Evolutionary conservation across 2,797 vertebrate species (phyloP).

Genomic region (Chelon auratus): DNA sequence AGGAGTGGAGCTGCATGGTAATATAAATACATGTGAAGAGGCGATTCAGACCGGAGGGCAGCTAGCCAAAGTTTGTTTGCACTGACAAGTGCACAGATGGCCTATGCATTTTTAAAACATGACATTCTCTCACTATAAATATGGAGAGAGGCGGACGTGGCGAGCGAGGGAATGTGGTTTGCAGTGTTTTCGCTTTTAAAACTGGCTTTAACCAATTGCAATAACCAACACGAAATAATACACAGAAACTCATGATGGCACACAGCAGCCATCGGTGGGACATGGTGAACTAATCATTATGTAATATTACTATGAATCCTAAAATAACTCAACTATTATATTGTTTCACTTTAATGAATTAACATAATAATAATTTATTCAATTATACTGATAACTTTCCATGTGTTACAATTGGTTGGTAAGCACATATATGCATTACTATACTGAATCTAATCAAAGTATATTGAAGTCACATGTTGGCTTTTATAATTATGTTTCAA

Average conservation of each 20-base stretch:
- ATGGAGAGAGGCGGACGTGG: constrained; percentile 35
- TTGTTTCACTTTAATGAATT: constrained; percentile 6
- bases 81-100: constrained; percentile 69
- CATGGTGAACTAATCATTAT: constrained; percentile 68
- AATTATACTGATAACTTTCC: not conserved
- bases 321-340: constrained; percentile 10
- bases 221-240: constrained; percentile 37
- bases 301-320: constrained; percentile 45
- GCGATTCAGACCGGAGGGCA: constrained; percentile 58
- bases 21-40: constrained; percentile 58
- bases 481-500: not conserved
- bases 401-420: constrained; percentile 4
- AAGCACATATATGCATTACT: not conserved
- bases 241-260: constrained; percentile 12
- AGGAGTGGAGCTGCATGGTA: constrained; percentile 38
- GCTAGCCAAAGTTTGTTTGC: constrained; percentile 74
- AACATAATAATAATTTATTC: constrained; percentile 2
- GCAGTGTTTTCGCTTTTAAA: constrained; percentile 37
- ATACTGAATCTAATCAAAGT: not conserved
- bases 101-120: constrained; percentile 73
- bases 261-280: constrained; percentile 29
- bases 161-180: constrained; percentile 20
- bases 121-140: constrained; percentile 54
- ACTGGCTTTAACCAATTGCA: constrained; percentile 17
- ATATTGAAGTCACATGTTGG: not conserved